phyloP scores from a whole-genome alignment of 2,888 invertebrate genomes.

The Xestia ashworthii region DNA sequence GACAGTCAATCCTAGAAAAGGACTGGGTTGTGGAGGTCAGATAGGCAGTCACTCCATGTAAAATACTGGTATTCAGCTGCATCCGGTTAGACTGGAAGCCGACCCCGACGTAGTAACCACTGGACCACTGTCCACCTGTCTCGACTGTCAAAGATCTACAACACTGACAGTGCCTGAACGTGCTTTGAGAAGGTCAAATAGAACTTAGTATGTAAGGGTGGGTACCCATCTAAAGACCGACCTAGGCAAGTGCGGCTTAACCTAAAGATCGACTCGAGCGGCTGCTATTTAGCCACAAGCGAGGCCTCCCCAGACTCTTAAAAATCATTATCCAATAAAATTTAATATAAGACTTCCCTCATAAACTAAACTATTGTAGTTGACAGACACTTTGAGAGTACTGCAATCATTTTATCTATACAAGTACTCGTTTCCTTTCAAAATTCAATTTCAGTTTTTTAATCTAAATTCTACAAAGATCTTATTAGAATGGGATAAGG shows the following conservation, averaged over 20 bases:
- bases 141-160: not conserved
- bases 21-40: too few relatives aligned
- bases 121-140: too few relatives aligned
- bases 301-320: not conserved
- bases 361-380: not conserved
- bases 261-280: not conserved
- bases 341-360: not conserved
- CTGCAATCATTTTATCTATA: conserved; percentile 21
- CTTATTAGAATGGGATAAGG: conserved; percentile 27
- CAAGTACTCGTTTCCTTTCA: conserved; percentile 47
- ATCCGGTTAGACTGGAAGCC: too few relatives aligned
- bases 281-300: not conserved
- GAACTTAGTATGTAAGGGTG: not conserved
- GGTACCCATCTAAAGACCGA: not conserved
- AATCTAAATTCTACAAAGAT: not conserved
- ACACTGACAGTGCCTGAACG: not conserved
- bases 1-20: too few relatives aligned
- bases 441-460: conserved; percentile 40
- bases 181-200: not conserved
- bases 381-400: not conserved
- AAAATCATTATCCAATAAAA: conserved; percentile 4
- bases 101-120: too few relatives aligned
- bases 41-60: too few relatives aligned
- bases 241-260: not conserved
- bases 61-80: too few relatives aligned